Evolutionary conservation across 2,888 invertebrate genomes (phyloP), one percentile per base, ranked within the genome.

Genomic region (Ethmia dodecea): DNA sequence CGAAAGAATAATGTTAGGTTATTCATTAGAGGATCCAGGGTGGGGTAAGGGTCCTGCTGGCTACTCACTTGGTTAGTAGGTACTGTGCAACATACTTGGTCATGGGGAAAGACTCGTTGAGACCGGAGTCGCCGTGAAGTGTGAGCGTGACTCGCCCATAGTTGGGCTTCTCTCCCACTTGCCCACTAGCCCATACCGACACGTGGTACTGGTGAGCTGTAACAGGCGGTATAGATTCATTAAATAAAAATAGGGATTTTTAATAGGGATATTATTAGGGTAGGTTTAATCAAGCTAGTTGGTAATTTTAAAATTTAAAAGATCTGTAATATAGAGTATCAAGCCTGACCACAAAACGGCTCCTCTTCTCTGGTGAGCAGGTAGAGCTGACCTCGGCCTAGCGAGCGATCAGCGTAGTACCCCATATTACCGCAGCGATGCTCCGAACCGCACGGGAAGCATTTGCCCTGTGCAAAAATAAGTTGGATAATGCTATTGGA

Each of bases 381-480:
- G 63, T 94, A 98, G n/a, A 97, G 87, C 51, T 94, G 93, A 0
- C 97, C 97, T 15, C 95, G 87, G 0, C 94, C 96, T 3, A 90
- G 88, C 0, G 94, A 94, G 30, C 92, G 88, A 69, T 97, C 94
- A 1, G 97, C 94, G 71, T 96, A 96, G 78, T 96, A 97, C 0
- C 97, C 97, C 96, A 97, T 96, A 65, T 95, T 94, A 20, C 95
- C 95, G 69, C 97, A 97, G 0, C 89, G 84, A 1, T 88, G 78
- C 13, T 88, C 83, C 2, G 84, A 76, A 24, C 79, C 77, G 44
- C 87, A 87, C 2, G 87, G 87, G 55, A 87, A 87, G 40, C 87
- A 87, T 1, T 69, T 68, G n/a, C 87, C 87, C 87, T 87, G 55
- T 30, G 22, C n/a, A n/a, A n/a, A n/a, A n/a, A n/a, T n/a, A n/a